phyloP scores from a whole-genome alignment of 1,140 invertebrate genomes.

The Hylaeus anthracinus region DNA sequence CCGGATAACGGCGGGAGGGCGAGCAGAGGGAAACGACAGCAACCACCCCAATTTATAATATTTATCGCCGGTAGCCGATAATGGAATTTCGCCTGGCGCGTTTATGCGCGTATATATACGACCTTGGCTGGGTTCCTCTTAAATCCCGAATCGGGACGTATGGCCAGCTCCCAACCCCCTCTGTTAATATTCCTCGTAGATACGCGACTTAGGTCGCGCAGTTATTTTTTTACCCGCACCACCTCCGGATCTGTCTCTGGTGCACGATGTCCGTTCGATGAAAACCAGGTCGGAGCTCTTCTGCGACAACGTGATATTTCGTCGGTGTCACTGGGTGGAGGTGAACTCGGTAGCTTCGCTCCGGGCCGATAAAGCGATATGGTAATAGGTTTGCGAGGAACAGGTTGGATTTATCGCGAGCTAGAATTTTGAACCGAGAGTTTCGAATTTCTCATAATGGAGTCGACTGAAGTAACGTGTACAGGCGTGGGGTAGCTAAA shows the following conservation, averaged over 20 bases:
- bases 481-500: too few relatives aligned
- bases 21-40: conserved; percentile 34
- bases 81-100: conserved; percentile 73
- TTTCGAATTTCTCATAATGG: too few relatives aligned
- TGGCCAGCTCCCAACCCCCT: conserved; percentile 33
- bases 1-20: conserved; percentile 21
- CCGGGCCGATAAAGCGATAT: neutral
- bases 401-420: neutral
- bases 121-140: conserved; percentile 32
- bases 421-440: too few relatives aligned
- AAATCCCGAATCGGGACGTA: conserved; percentile 63
- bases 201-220: neutral
- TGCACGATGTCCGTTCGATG: neutral
- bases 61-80: conserved; percentile 76
- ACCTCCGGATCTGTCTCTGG: too few relatives aligned
- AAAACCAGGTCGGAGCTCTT: neutral
- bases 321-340: neutral
- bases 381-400: neutral
- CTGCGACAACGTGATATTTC: neutral
- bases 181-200: conserved; percentile 61
- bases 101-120: conserved; percentile 39
- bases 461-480: too few relatives aligned
- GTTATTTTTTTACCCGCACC: neutral
- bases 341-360: neutral
- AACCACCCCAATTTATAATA: conserved; percentile 76